Conservation (phyloP, 2,797 vertebrate species). For the Trematomus bernacchii region DNA sequence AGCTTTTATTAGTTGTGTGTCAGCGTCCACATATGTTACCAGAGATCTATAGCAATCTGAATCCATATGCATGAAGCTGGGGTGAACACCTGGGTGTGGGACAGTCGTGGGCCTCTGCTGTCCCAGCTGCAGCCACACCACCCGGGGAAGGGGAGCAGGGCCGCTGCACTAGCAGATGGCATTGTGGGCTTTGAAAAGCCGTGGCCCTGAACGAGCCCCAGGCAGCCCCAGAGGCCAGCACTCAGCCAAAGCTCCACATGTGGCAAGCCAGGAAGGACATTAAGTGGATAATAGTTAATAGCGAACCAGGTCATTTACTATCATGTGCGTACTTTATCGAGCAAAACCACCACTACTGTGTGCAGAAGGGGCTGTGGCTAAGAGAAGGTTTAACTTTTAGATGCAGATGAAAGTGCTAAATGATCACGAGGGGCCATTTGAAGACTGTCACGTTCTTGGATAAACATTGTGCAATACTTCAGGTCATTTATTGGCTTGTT, state of each 20-base stretch:
- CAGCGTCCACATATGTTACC: constrained; percentile 61
- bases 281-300: constrained; percentile 89
- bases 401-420: constrained; percentile 77
- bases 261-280: constrained; percentile 83
- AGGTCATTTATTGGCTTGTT: constrained; percentile 72
- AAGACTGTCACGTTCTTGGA: constrained; percentile 72
- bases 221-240: constrained; percentile 80
- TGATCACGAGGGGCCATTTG: constrained; percentile 72
- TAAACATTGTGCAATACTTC: constrained; percentile 83
- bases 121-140: constrained; percentile 64
- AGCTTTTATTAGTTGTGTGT: constrained; percentile 46
- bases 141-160: constrained; percentile 47
- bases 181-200: constrained; percentile 80
- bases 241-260: constrained; percentile 78
- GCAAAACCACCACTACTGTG: constrained; percentile 75
- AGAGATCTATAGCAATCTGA: constrained; percentile 57
- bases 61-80: constrained; percentile 74
- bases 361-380: constrained; percentile 63
- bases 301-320: constrained; percentile 87
- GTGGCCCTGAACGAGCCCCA: constrained; percentile 83
- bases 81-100: constrained; percentile 68
- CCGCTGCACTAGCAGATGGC: constrained; percentile 81
- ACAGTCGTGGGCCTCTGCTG: constrained; percentile 48
- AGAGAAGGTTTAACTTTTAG: constrained; percentile 79
- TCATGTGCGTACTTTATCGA: constrained; percentile 87